These are phyloP conservation scores for Falco novaeseelandiae DNA, from an alignment of 2,797 vertebrate genomes.

Conservation along the genomic window DNA sequence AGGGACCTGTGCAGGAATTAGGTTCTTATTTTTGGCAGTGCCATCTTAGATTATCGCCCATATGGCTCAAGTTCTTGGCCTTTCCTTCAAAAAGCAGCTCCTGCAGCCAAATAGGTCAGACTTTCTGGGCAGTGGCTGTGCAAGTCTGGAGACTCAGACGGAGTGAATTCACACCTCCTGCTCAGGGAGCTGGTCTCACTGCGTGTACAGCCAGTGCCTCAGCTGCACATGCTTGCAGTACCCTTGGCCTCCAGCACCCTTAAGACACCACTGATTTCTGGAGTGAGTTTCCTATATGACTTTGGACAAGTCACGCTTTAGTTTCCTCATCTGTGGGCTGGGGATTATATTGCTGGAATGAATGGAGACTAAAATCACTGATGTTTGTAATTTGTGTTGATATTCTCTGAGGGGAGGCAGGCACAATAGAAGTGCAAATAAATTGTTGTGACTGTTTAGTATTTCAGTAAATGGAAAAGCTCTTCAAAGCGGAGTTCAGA, in stretches of 20 bases:
- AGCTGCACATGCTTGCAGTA: neutral
- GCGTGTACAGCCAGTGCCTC: neutral
- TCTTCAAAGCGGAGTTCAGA: conserved; percentile 57
- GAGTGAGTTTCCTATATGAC: conserved; percentile 13
- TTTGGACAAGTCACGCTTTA: conserved; percentile 36
- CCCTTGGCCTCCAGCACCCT: conserved; percentile 25
- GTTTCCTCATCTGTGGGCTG: conserved; percentile 21
- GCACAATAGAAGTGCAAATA: conserved; percentile 67
- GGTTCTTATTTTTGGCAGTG: neutral
- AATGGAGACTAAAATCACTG: conserved; percentile 59
- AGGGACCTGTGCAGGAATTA: neutral
- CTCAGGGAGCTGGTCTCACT: neutral
- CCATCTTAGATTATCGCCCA: neutral
- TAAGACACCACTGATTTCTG: neutral
- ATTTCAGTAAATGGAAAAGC: conserved; percentile 61
- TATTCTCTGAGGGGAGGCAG: conserved; percentile 53
- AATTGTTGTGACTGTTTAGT: conserved; percentile 65
- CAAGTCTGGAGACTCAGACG: neutral
- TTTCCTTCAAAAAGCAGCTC: neutral
- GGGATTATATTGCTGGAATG: conserved; percentile 47
- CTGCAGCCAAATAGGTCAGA: neutral
- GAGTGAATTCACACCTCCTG: neutral
- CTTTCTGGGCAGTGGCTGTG: neutral
- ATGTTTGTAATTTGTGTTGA: conserved; percentile 68
- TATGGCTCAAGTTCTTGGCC: neutral